Evolutionary conservation across 2,888 invertebrate species (phyloP).

Genomic region (Leptopilina drosophilae): DNA sequence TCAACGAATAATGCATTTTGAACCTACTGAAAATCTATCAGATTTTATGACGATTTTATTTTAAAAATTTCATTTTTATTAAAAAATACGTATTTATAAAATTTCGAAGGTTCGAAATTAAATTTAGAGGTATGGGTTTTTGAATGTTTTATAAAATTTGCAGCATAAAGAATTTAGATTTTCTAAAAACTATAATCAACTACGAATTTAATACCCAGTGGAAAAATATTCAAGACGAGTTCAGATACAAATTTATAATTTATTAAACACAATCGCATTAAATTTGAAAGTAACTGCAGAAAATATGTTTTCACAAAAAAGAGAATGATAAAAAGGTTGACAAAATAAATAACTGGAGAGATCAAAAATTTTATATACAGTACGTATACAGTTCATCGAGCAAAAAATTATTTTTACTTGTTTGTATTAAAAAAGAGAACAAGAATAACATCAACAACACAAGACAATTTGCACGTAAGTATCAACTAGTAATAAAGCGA

Average conservation of each 20-base stretch:
- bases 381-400: neutral
- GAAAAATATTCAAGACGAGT: neutral
- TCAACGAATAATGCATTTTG: too few species aligned
- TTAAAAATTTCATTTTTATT: too few species aligned
- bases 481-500: too few species aligned
- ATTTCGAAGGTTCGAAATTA: too few species aligned
- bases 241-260: constrained; percentile 12
- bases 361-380: constrained; percentile 18
- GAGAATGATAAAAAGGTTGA: neutral
- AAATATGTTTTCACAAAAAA: constrained; percentile 2
- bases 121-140: too few species aligned
- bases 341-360: constrained; percentile 25
- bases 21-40: too few species aligned
- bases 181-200: too few species aligned
- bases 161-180: too few species aligned
- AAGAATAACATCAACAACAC: neutral
- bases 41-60: too few species aligned
- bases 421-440: neutral
- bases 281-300: neutral
- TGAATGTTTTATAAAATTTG: too few species aligned
- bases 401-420: constrained; percentile 4
- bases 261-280: neutral
- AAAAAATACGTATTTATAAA: too few species aligned
- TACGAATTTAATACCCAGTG: too few species aligned
- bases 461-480: neutral